Conservation (phyloP, 2,888 invertebrate species). For the Spisula solida region DNA sequence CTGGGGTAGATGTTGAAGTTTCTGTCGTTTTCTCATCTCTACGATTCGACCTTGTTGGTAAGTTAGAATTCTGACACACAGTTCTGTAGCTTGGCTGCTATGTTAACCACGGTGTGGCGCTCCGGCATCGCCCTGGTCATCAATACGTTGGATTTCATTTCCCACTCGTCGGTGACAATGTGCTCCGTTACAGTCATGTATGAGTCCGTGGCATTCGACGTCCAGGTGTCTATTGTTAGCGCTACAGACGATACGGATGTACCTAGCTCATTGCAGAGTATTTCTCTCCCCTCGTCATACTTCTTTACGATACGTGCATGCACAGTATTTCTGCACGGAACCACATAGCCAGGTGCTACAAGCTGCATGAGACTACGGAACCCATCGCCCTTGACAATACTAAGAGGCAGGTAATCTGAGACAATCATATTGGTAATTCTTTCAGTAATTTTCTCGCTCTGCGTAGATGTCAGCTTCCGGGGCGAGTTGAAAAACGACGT, state of each 20-base stretch:
- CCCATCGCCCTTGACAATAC: neutral
- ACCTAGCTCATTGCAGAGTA: neutral
- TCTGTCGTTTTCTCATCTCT: neutral
- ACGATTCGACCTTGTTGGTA: conserved; percentile 27
- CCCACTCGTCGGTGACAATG: conserved; percentile 28
- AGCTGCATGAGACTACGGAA: neutral
- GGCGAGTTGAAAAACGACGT: neutral
- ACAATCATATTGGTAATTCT: neutral
- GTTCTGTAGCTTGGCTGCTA: too few relatives aligned
- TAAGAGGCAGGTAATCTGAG: neutral
- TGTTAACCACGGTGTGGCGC: conserved; percentile 33
- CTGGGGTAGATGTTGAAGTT: neutral
- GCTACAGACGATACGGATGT: conserved; percentile 8
- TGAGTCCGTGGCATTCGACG: conserved; percentile 40
- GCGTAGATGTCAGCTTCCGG: neutral
- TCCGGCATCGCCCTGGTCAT: conserved; percentile 43
- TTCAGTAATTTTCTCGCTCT: neutral
- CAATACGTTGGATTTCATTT: conserved; percentile 31
- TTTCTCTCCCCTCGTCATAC: too few relatives aligned
- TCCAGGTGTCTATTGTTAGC: conserved; percentile 44
- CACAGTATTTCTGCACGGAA: too few relatives aligned
- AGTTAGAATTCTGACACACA: conserved; percentile 43
- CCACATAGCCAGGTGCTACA: conserved; percentile 33
- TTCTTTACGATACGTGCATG: too few relatives aligned
- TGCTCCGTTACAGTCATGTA: conserved; percentile 53